phyloP scores from a whole-genome alignment of 2,888 invertebrate species.

The Tiliacea citrago region DNA sequence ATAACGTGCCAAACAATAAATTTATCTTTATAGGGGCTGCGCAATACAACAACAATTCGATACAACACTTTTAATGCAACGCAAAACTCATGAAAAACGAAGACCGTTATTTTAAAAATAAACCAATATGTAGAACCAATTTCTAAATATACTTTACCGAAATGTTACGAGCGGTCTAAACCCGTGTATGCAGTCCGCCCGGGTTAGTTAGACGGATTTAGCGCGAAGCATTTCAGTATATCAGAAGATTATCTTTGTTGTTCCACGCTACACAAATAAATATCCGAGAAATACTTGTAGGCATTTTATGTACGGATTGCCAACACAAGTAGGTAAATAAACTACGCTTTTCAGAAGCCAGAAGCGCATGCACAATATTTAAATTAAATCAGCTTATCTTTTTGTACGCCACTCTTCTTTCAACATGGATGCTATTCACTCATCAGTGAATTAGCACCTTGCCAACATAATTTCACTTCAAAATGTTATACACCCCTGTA shows the following conservation, averaged over 20 bases:
- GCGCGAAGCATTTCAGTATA: constrained; percentile 59
- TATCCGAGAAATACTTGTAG: constrained; percentile 24
- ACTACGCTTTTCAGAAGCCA: constrained; percentile 37
- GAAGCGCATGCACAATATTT: constrained; percentile 36
- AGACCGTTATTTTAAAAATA: constrained; percentile 64
- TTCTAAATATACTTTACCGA: constrained; percentile 66
- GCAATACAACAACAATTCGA: neutral
- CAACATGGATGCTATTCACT: constrained; percentile 45
- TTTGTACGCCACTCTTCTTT: constrained; percentile 43
- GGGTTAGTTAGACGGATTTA: constrained; percentile 62
- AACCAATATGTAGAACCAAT: constrained; percentile 55
- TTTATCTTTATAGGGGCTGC: neutral
- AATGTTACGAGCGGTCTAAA: constrained; percentile 64
- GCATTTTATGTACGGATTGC: constrained; percentile 39
- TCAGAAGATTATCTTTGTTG: constrained; percentile 50
- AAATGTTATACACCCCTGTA: constrained; percentile 39
- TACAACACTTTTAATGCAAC: constrained; percentile 18
- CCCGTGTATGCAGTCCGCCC: constrained; percentile 58
- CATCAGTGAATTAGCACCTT: constrained; percentile 48
- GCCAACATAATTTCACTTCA: constrained; percentile 31
- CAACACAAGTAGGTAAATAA: constrained; percentile 46
- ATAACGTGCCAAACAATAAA: neutral
- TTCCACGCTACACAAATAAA: constrained; percentile 40
- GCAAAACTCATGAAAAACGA: constrained; percentile 30
- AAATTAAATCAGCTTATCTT: constrained; percentile 47